phyloP scores from a whole-genome alignment of 1,140 invertebrate genomes.

The Pantala flavescens region DNA sequence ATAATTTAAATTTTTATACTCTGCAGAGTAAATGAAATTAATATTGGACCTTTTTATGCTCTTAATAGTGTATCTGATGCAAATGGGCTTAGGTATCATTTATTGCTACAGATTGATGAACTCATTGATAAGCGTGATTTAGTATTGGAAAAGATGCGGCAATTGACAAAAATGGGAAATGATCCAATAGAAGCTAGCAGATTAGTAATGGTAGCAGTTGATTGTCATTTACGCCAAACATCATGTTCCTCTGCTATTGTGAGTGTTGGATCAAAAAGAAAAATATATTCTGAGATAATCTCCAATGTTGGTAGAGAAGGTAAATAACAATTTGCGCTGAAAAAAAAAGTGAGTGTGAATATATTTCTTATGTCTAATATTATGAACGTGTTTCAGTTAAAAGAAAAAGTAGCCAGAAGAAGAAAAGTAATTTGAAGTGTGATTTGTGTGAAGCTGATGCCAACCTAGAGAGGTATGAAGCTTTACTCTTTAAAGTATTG shows the following conservation, averaged over 20 bases:
- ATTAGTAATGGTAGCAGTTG: slow-evolving; percentile 45
- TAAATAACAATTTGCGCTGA: background rate
- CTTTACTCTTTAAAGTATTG: slow-evolving; percentile 38
- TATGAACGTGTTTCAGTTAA: too few relatives aligned
- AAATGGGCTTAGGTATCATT: background rate
- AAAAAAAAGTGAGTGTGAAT: too few relatives aligned
- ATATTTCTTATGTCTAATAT: too few relatives aligned
- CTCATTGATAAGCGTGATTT: slow-evolving; percentile 33
- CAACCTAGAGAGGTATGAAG: slow-evolving; percentile 44
- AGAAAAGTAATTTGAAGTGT: slow-evolving; percentile 31
- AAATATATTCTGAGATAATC: background rate
- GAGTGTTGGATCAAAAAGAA: background rate
- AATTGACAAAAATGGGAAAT: background rate
- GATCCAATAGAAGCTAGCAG: background rate
- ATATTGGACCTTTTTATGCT: too few relatives aligned
- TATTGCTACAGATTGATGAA: slow-evolving; percentile 32
- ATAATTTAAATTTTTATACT: too few relatives aligned
- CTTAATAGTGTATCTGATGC: background rate
- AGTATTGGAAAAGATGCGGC: slow-evolving; percentile 30
- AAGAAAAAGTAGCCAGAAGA: slow-evolving; percentile 26
- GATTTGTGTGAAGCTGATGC: slow-evolving; percentile 40
- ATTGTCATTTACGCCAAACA: slow-evolving; percentile 51
- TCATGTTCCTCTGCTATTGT: background rate
- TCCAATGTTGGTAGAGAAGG: background rate
- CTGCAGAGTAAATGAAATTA: too few relatives aligned